These are phyloP conservation scores for Campoletis raptor DNA, from an alignment of 2,888 invertebrate species.

Conservation along the genomic window DNA sequence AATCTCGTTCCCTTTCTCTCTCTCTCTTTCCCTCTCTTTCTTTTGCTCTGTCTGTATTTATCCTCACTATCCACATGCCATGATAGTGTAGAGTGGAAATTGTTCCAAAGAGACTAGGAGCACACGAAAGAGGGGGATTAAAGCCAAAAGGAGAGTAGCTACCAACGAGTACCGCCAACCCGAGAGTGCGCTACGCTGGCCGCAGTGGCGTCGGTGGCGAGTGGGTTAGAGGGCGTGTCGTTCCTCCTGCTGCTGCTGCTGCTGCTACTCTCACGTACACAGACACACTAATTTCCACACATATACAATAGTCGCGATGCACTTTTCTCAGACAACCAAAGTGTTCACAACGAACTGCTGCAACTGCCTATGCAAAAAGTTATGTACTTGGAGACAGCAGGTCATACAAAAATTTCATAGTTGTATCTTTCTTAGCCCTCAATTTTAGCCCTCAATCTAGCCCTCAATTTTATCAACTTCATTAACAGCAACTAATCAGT, in stretches of 20 bases:
- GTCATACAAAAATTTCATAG: constrained; percentile 12
- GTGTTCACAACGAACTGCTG: not conserved
- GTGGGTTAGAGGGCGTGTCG: constrained; percentile 71
- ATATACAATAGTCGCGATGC: constrained; percentile 10
- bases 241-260: constrained; percentile 62
- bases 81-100: constrained; percentile 59
- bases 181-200: constrained; percentile 53
- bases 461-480: not conserved
- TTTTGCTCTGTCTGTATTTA: constrained; percentile 28
- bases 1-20: constrained; percentile 25
- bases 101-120: constrained; percentile 51
- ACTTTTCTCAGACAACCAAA: constrained; percentile 56
- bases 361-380: constrained; percentile 31
- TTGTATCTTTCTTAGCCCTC: not conserved
- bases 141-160: constrained; percentile 68
- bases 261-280: constrained; percentile 37
- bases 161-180: constrained; percentile 52
- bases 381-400: constrained; percentile 7
- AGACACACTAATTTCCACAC: not conserved
- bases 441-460: not conserved
- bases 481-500: not conserved
- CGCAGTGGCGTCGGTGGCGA: constrained; percentile 65
- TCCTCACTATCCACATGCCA: constrained; percentile 40
- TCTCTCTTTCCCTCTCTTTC: constrained; percentile 8
- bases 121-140: constrained; percentile 42